Base-by-base conservation (phyloP, 1,140 invertebrate species). In the Zaprionus ghesquierei region DNA sequence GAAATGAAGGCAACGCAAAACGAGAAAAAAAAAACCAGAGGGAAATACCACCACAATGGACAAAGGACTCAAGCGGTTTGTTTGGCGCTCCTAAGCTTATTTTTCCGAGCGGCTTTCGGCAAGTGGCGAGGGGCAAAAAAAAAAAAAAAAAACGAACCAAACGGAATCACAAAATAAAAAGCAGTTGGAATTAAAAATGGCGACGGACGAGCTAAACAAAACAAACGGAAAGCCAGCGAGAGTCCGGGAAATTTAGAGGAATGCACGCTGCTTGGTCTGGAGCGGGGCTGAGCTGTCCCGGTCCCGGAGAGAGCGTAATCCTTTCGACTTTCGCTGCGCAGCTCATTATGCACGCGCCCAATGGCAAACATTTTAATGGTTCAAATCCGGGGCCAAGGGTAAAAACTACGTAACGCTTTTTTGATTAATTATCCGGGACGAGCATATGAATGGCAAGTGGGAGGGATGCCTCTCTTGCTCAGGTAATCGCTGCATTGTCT, bases 401-500 rank as follows among this genome's bases (percentile, higher is more conserved):
- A 65, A 74, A 61, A 70, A 69, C 68, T 79, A 69, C 69, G 58
- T 18, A 68, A 38, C 15, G 62, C 65, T 77, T 74, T 46, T 72
- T 85, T 90, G 89, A 90, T 90, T 90, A 90, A 90, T 90, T 90
- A 81, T 90, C n/a, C 31, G 10, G 31, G 65, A 73, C 80, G 72
- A 51, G 73, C 81, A 73, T 81, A 53, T 71, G 80, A 75, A 70
- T 61, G 50, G 49, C 23, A 18, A 22, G 13, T 25, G 44, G 23
- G n/a, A 13, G 18, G 35, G 29, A 1, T 12, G 0, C n/a, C 27
- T 46, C 50, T 13, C 33, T 50, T 10, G n/a, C 5, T 23, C 60
- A 79, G 69, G 75, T 90, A 90, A 90, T 90, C 89, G 81, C 65
- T 75, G 89, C 73, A 90, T 90, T 90, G 89, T 90, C 89, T 90